Evolutionary conservation across 37 sponge, comb jelly and placozoan genomes (phyloP), one percentile per base, ranked within the genome.

Genomic region (Mnemiopsis leidyi): DNA sequence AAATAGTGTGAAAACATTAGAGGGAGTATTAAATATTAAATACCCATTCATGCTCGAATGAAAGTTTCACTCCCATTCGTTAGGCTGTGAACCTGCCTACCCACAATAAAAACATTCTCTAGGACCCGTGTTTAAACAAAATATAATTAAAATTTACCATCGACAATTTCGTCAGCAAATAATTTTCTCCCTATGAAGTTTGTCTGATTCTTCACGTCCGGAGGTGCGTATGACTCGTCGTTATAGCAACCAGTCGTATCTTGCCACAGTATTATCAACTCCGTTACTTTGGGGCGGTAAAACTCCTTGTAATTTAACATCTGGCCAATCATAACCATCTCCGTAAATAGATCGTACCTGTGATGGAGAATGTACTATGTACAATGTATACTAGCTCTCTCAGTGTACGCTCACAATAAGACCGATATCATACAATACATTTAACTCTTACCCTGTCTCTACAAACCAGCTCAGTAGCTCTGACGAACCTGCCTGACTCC

Each of bases 221-320:
- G 25, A 13, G 48, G 32, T 5, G 40, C 21, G 20, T 26, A 23
- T 37, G 90, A 26, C 9, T 85, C 90, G 7, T 85, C 90, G 23
- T 38, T 85, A 61, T 85, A 85, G 23, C 90, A 85, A 16, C 90
- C 90, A 5, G 90, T 85, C 2, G 40, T 20, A 18, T 85, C 36
- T 18, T 85, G 90, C 90, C 90, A 85, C n/a, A 85, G 48, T 5
- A 85, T 36, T 3, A 85, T n/a, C 0, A 40, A 61, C 48, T 85
- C 48, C 25, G 7, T 39, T 38, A 85, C 39, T 1, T n/a, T 40
- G 13, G 90, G 23, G 0, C 23, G 24, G 61, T 85, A 33, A 26
- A 85, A 85, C n/a, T 85, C 90, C 48, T 39, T 7, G 35, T 40
- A 85, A 39, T 85, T 85, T 21, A 40, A 40, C 90, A 85, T 85